phyloP scores from a whole-genome alignment of 2,797 vertebrate species.

The Coregonus suidteri region DNA sequence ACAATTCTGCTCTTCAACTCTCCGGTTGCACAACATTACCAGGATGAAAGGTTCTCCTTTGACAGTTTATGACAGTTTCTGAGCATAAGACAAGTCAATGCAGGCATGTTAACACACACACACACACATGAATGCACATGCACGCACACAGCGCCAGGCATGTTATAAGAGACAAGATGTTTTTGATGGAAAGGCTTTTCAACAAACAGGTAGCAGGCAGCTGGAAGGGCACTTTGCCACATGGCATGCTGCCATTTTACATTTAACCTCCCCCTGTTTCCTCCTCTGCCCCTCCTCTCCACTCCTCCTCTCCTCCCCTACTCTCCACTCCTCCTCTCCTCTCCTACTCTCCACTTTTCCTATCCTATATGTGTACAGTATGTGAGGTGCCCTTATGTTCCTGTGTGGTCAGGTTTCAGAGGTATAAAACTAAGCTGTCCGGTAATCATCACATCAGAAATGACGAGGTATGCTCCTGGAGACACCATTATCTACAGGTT shows the following conservation, averaged over 20 bases:
- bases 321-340: neutral
- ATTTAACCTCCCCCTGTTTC: slow-evolving; percentile 51
- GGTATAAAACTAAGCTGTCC: slow-evolving; percentile 28
- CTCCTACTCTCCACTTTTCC: no score
- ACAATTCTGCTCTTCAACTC: neutral
- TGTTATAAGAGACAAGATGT: slow-evolving; percentile 48
- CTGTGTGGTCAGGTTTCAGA: slow-evolving; percentile 55
- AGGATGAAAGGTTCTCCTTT: slow-evolving; percentile 30
- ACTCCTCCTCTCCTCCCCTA: neutral
- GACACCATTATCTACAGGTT: slow-evolving; percentile 17
- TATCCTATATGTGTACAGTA: neutral
- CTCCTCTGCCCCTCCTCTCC: neutral
- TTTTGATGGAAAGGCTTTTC: slow-evolving; percentile 56
- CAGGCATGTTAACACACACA: slow-evolving; percentile 30
- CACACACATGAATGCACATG: neutral
- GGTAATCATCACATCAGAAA: slow-evolving; percentile 55
- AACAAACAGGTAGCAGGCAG: slow-evolving; percentile 64
- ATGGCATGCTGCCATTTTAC: slow-evolving; percentile 70
- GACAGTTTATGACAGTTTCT: slow-evolving; percentile 47
- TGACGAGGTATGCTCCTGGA: neutral
- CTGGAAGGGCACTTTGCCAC: slow-evolving; percentile 67
- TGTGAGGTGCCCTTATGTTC: slow-evolving; percentile 24
- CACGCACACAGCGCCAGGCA: slow-evolving; percentile 13
- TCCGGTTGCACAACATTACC: slow-evolving; percentile 23
- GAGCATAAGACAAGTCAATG: slow-evolving; percentile 51